A percentile compares a stretch with the other conserved stretches of the same genome.
phyloP scores from a whole-genome alignment of 1,140 invertebrate genomes.

The Coptotermes formosanus region DNA sequence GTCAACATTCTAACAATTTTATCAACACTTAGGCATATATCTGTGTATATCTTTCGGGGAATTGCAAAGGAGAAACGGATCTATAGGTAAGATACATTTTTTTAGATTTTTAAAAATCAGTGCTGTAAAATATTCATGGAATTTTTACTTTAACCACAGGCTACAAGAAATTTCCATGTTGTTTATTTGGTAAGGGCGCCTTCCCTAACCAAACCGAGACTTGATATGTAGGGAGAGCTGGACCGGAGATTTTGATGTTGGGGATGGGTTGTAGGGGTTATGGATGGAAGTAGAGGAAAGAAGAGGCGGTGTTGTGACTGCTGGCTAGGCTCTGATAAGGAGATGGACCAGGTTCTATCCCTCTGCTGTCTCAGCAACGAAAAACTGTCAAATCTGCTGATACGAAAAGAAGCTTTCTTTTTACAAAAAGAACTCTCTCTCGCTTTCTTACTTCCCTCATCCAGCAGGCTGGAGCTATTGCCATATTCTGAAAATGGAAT shows the following conservation, averaged over 20 bases:
- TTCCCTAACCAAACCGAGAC: background rate
- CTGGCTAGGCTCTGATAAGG: slow-evolving; percentile 3
- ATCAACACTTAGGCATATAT: too few species aligned
- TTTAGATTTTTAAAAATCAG: background rate
- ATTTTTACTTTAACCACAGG: background rate
- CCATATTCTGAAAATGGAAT: slow-evolving; percentile 9
- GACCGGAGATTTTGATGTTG: slow-evolving; percentile 5
- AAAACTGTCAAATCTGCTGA: slow-evolving; percentile 17
- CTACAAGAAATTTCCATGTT: slow-evolving; percentile 7
- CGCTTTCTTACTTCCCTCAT: background rate
- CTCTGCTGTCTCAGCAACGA: background rate
- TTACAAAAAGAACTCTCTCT: background rate
- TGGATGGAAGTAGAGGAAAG: background rate
- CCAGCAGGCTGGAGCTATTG: background rate
- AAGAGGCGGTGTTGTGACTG: background rate
- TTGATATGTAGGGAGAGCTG: background rate
- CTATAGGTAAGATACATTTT: background rate
- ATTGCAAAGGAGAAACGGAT: background rate
- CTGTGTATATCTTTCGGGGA: too few species aligned
- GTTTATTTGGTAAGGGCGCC: background rate
- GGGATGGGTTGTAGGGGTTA: background rate
- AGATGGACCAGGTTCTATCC: background rate
- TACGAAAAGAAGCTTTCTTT: slow-evolving; percentile 7
- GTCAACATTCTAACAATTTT: too few species aligned
- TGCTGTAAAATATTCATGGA: background rate